Percentiles rank a stretch among this genome's conserved stretches.
These are phyloP conservation scores for Drosophila nigritarsus DNA, from an alignment of 2,888 invertebrate genomes.

Conservation along the genomic window DNA sequence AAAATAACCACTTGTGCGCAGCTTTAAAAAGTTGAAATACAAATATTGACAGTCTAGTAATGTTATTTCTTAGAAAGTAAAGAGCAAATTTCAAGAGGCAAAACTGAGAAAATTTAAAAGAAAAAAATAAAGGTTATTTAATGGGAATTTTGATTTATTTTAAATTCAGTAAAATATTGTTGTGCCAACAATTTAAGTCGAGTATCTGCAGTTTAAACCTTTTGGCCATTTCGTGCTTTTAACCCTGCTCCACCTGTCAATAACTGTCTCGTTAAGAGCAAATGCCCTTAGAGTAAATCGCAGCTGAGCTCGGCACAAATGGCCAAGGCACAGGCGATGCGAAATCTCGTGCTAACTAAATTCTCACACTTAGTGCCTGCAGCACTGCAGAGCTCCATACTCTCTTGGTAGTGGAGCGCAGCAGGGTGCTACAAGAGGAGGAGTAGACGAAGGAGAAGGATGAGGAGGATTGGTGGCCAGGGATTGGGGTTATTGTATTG, in stretches of 20 bases:
- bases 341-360: conserved; percentile 68
- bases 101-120: background rate
- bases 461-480: background rate
- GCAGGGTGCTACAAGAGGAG: background rate
- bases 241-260: conserved; percentile 48
- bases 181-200: background rate
- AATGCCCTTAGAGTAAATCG: conserved; percentile 75
- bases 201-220: conserved; percentile 4
- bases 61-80: background rate
- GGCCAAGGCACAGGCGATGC: conserved; percentile 11
- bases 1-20: background rate
- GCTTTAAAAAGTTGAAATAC: background rate
- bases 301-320: conserved; percentile 42
- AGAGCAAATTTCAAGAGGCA: background rate
- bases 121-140: background rate
- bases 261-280: conserved; percentile 61
- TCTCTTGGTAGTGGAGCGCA: conserved; percentile 1
- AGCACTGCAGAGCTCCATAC: conserved; percentile 38
- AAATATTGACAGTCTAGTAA: background rate
- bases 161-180: background rate
- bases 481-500: background rate
- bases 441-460: too few species aligned
- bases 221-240: conserved; percentile 10
- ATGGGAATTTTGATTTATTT: background rate
- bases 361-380: conserved; percentile 77